Percentiles rank a stretch among this genome's conserved stretches.
phyloP scores from a whole-genome alignment of 2,113 vertebrate species.

The Dasyprocta punctata region DNA sequence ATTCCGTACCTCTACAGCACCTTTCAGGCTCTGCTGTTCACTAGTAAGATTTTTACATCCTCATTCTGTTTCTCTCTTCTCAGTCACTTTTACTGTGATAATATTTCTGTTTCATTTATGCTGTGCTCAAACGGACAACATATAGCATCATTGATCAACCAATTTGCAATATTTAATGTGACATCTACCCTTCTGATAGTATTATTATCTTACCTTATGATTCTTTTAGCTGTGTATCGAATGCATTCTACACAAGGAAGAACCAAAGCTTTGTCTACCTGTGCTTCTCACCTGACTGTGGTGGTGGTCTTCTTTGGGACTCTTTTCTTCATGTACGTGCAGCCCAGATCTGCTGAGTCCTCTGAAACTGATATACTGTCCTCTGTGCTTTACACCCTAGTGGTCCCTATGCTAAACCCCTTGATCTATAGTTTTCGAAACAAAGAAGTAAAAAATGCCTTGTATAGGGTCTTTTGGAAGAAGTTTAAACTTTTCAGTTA shows the following conservation, averaged over 20 bases:
- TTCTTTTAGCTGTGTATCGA: slow-evolving; percentile 49
- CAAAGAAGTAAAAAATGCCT: no score
- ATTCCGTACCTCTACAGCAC: slow-evolving; percentile 51
- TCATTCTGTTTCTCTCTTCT: slow-evolving; percentile 73
- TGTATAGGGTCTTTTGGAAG: no score
- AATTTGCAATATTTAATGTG: slow-evolving; percentile 25
- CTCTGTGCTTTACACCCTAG: slow-evolving; percentile 74
- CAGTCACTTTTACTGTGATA: slow-evolving; percentile 79
- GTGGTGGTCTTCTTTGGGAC: slow-evolving; percentile 71
- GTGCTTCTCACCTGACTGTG: slow-evolving; percentile 48
- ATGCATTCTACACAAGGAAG: slow-evolving; percentile 59
- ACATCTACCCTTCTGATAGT: slow-evolving; percentile 66
- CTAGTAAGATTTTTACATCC: slow-evolving; percentile 69
- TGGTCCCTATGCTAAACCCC: no score
- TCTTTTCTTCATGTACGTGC: slow-evolving; percentile 63
- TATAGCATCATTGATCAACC: slow-evolving; percentile 58
- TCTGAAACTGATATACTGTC: slow-evolving; percentile 57
- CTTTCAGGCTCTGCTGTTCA: slow-evolving; percentile 64
- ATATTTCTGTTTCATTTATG: slow-evolving; percentile 70
- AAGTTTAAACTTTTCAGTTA: no score
- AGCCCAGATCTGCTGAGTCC: slow-evolving; percentile 61
- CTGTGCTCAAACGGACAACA: slow-evolving; percentile 68
- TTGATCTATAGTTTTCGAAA: no score
- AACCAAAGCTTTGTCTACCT: slow-evolving; percentile 78
- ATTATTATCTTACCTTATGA: slow-evolving; percentile 72